Evolutionary conservation across 2,888 invertebrate species (phyloP), one percentile per base, ranked within the genome.

Genomic region (Agonopterix subpropinquella): DNA sequence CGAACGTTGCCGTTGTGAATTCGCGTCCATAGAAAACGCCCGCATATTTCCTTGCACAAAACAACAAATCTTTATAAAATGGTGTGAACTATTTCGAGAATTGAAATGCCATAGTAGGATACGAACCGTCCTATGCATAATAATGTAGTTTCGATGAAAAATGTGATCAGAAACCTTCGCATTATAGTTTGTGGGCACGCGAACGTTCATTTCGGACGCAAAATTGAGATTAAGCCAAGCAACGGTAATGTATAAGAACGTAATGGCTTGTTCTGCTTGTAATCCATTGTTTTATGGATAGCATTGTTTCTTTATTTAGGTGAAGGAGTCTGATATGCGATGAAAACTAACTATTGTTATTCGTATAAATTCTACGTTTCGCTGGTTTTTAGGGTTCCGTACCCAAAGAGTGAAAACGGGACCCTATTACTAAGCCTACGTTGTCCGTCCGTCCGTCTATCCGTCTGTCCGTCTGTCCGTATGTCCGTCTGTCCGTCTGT

Each of bases 81-180:
- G 28, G 28, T 28, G 28, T 28, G 7, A 28, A 28, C 28, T 28
- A 28, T 28, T 28, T 28, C 28, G 5, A 5, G 28, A 28, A 28
- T 28, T 7, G 28, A 28, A 28, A 28, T 1, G 5, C 28, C 28
- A 28, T 28, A 28, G 28, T 28, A 28, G 28, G 28, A 28, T 28
- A 5, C 28, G 28, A 28, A 28, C 28, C 59, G 56, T 63, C 56
- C 60, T 63, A 70, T 72, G 70, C 64, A 73, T 73, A 70, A 61
- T 69, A 72, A 74, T 70, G 64, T 57, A 56, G 54, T 57, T 59
- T 57, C 61, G 60, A 65, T 63, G 62, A 52, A 61, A 60, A 62
- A 64, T 62, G 53, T 53, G 54, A 60, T 57, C 57, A 51, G 53
- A 39, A 39, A 28, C 28, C 39, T 39, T n/a, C 54, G 18, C 43